Evolutionary conservation across 2,113 vertebrate genomes (phyloP), one percentile per base, ranked within the genome.

Genomic region (Monopterus albus): DNA sequence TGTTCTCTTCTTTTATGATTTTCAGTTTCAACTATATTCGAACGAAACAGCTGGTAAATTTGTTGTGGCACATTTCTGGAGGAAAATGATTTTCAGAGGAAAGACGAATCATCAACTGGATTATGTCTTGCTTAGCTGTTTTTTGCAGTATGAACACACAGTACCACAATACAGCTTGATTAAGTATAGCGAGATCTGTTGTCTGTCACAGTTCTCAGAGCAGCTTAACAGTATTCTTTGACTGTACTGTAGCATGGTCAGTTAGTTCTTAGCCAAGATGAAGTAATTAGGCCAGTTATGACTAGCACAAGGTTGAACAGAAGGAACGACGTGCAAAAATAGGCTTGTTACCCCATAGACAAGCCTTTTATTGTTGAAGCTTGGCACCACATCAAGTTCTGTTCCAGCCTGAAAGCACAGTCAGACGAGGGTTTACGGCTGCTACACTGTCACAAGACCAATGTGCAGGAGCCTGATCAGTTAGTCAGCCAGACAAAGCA

Each of bases 391-490:
- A 73, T 84, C 84, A 86, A 75, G 49, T 11, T 70, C 45, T 2
- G 47, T 72, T 85, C 38, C 58, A 61, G 78, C 80, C 78, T 1
- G 70, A 72, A 86, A 83, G 79, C 80, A 53, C 26, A 64, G 43
- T 45, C 21, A 85, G 65, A 82, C 77, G 58, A 77, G 71, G 79
- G 70, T 78, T 83, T 81, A 73, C 82, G 81, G 71, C 83, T 82
- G 78, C 77, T 56, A 49, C 45, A 7, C 49, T 55, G 84, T 91
- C 88, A 90, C 75, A 89, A 89, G 88, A 90, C 83, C 75, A 62
- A 6, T 28, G 15, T 66, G 66, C 71, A 63, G 43, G 33, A 46
- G 70, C 45, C 49, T 18, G 68, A 66, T 74, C 63, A 39, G 72
- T 73, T 59, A 42, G 74, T 57, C 36, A 29, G 38, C 51, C 69